Percentiles rank a stretch among this genome's conserved stretches.
Conservation (phyloP, 2,888 invertebrate genomes). For the Caenorhabditis sp. region DNA sequence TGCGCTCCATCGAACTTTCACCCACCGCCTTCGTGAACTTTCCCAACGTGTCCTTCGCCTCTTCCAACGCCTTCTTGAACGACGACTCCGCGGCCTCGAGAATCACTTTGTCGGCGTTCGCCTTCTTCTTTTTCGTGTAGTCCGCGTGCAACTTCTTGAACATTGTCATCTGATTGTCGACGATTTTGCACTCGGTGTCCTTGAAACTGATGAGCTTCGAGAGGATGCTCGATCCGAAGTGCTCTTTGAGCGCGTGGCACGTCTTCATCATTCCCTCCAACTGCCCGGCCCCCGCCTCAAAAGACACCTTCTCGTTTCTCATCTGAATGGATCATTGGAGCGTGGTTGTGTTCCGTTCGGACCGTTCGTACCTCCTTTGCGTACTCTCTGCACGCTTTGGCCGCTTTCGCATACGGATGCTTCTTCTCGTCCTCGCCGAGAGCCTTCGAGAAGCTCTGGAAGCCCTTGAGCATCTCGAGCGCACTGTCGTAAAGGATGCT, state of each 20-base stretch:
- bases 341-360: not conserved
- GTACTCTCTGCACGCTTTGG: not conserved
- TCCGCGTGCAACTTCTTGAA: constrained; percentile 1
- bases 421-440: not conserved
- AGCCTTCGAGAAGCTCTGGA: not conserved
- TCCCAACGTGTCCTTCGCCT: constrained; percentile 6
- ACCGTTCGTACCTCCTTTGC: not conserved
- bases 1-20: too few species aligned
- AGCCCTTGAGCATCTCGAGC: not conserved
- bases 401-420: constrained; percentile 1
- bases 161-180: constrained; percentile 7
- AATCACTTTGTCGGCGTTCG: constrained; percentile 1
- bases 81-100: constrained; percentile 8
- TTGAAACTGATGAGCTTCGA: constrained; percentile 4
- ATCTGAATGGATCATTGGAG: not conserved
- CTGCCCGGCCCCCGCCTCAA: not conserved
- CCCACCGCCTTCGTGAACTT: constrained; percentile 2
- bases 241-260: constrained; percentile 2
- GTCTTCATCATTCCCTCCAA: constrained; percentile 5
- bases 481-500: not conserved
- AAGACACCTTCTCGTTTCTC: not conserved
- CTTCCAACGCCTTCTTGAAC: constrained; percentile 10
- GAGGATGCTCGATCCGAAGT: not conserved
- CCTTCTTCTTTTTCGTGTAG: constrained; percentile 4
- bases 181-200: constrained; percentile 4